Evolutionary conservation across 2,888 invertebrate species (phyloP).

Genomic region (Philonicus albiceps): DNA sequence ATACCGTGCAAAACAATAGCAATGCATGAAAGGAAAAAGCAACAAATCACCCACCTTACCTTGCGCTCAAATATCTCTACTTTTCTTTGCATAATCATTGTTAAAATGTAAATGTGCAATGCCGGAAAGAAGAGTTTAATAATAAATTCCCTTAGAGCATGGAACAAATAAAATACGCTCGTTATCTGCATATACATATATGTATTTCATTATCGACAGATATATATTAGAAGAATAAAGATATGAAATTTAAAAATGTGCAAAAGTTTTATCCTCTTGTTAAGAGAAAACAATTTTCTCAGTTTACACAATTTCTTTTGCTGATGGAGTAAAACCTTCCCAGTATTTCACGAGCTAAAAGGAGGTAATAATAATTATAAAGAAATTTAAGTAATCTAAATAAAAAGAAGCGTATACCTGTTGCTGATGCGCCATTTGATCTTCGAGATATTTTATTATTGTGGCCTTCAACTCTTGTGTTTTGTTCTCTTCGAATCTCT

Average conservation of each 20-base stretch:
- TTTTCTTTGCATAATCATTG: too few species aligned
- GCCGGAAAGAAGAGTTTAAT: too few species aligned
- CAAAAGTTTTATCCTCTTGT: neutral
- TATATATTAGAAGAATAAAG: neutral
- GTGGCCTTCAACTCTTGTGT: slow-evolving; percentile 90
- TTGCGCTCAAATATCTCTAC: too few species aligned
- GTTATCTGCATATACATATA: neutral
- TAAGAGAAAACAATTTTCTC: neutral
- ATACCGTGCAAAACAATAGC: too few species aligned
- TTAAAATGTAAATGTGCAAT: too few species aligned
- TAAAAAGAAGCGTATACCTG: slow-evolving; percentile 70
- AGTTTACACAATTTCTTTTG: slow-evolving; percentile 85
- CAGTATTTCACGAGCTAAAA: slow-evolving; percentile 58
- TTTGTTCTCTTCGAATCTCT: slow-evolving; percentile 87
- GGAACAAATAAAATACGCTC: neutral
- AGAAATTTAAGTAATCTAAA: slow-evolving; percentile 3
- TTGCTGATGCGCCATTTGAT: slow-evolving; percentile 93
- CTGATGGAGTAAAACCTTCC: slow-evolving; percentile 96
- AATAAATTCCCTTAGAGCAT: neutral
- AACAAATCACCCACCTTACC: too few species aligned
- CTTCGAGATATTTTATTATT: slow-evolving; percentile 90
- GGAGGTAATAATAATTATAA: slow-evolving; percentile 44
- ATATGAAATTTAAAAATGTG: neutral
- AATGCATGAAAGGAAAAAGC: too few species aligned
- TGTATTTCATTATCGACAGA: neutral